A percentile compares a stretch with the other conserved stretches of the same genome.
Evolutionary conservation across 2,888 invertebrate genomes (phyloP).

Genomic region (Liposcelis brunnea): DNA sequence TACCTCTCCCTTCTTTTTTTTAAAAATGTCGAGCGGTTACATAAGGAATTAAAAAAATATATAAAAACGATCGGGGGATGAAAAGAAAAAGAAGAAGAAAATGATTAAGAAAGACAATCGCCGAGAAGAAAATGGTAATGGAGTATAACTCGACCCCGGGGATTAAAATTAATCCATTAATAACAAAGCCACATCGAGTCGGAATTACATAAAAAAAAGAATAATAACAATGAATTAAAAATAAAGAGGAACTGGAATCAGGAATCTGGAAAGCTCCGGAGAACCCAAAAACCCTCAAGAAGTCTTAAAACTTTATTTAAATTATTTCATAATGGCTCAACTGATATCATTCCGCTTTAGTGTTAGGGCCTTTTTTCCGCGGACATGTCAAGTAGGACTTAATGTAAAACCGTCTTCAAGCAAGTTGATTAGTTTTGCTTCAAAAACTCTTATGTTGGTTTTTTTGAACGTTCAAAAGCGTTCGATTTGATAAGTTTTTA

Average conservation of each 20-base stretch:
- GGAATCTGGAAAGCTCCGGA: neutral
- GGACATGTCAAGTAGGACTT: neutral
- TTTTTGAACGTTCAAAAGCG: no score
- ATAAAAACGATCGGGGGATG: no score
- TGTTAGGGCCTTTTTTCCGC: neutral
- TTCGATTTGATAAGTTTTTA: no score
- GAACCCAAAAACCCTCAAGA: neutral
- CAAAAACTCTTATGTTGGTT: no score
- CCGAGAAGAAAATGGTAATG: neutral
- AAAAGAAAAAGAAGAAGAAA: no score
- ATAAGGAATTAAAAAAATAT: no score
- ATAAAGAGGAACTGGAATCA: no score
- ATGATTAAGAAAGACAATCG: constrained; percentile 6
- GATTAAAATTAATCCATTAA: constrained; percentile 4
- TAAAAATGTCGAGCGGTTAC: no score
- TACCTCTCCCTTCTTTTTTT: no score
- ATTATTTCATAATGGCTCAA: no score
- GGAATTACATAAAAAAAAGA: neutral
- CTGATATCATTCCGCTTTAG: no score
- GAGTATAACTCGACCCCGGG: constrained; percentile 4
- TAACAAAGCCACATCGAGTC: constrained; percentile 3
- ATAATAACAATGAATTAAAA: neutral
- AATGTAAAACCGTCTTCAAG: constrained; percentile 5
- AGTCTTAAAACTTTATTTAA: neutral
- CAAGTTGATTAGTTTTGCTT: no score